Evolutionary conservation across 2,113 vertebrate genomes (phyloP).

Genomic region (Hyla sarda): DNA sequence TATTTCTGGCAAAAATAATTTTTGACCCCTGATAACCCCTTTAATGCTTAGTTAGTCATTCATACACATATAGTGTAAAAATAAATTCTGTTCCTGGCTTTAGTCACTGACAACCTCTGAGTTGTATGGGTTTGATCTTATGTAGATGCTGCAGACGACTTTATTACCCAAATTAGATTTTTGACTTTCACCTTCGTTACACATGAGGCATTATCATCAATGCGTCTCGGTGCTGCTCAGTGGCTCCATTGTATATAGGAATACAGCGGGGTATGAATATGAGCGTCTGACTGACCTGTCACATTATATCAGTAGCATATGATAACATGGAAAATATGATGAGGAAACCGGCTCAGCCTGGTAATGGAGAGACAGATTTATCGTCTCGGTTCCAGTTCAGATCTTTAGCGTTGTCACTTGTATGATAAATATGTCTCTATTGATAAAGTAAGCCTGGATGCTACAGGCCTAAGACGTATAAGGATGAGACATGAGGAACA

Average conservation of each 20-base stretch:
- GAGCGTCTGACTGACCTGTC: constrained; percentile 45
- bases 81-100: no score
- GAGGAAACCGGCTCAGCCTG: constrained; percentile 20
- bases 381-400: constrained; percentile 45
- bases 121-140: no score
- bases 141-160: not conserved
- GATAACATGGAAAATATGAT: constrained; percentile 33
- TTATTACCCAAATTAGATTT: not conserved
- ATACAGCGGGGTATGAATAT: not conserved
- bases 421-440: constrained; percentile 31
- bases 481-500: not conserved
- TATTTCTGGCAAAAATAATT: no score
- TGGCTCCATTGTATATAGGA: not conserved
- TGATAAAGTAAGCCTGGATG: constrained; percentile 22
- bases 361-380: constrained; percentile 31
- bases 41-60: no score
- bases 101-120: no score
- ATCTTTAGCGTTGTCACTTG: constrained; percentile 49
- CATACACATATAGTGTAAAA: no score
- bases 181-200: not conserved
- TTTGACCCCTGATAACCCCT: no score
- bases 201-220: not conserved
- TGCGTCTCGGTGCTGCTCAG: not conserved
- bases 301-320: constrained; percentile 54
- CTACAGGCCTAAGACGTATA: constrained; percentile 11